Conservation (phyloP, 2,888 invertebrate species). For the Noctuana brunneofusca region DNA sequence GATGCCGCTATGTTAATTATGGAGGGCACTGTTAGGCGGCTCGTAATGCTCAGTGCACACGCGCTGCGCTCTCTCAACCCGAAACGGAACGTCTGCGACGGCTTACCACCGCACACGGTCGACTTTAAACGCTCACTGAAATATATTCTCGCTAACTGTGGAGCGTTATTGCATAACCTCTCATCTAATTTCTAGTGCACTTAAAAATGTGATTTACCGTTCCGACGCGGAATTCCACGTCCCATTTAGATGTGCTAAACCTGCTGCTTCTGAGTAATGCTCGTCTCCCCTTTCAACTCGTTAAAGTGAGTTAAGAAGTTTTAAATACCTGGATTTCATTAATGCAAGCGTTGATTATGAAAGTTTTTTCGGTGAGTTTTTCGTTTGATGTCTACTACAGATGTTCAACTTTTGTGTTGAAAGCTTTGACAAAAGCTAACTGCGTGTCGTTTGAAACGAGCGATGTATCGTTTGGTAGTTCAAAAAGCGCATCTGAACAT, state of each 20-base stretch:
- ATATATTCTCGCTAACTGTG: slow-evolving; percentile 34
- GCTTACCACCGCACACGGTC: slow-evolving; percentile 26
- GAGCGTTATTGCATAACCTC: slow-evolving; percentile 35
- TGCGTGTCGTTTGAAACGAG: slow-evolving; percentile 13
- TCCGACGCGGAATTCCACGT: slow-evolving; percentile 33
- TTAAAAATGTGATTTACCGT: slow-evolving; percentile 35
- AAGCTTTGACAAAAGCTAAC: slow-evolving; percentile 1
- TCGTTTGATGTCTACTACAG: slow-evolving; percentile 18
- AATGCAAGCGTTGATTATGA: slow-evolving; percentile 21
- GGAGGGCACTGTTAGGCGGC: slow-evolving; percentile 47
- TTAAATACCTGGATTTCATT: slow-evolving; percentile 32
- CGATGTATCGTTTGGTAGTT: slow-evolving; percentile 11
- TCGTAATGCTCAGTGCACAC: slow-evolving; percentile 51
- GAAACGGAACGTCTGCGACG: slow-evolving; percentile 45
- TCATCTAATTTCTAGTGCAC: slow-evolving; percentile 35
- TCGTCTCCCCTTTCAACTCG: slow-evolving; percentile 32
- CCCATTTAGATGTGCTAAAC: slow-evolving; percentile 31
- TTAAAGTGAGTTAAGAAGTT: slow-evolving; percentile 32
- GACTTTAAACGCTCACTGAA: slow-evolving; percentile 28
- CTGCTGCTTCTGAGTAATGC: slow-evolving; percentile 30
- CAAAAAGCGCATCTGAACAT: slow-evolving; percentile 33
- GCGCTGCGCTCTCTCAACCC: slow-evolving; percentile 49
- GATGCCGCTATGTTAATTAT: slow-evolving; percentile 52
- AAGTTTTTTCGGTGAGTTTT: slow-evolving; percentile 11
- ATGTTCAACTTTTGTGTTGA: slow-evolving; percentile 15